Conservation (phyloP, 2,797 vertebrate species). For the Gymnodraco acuticeps region DNA sequence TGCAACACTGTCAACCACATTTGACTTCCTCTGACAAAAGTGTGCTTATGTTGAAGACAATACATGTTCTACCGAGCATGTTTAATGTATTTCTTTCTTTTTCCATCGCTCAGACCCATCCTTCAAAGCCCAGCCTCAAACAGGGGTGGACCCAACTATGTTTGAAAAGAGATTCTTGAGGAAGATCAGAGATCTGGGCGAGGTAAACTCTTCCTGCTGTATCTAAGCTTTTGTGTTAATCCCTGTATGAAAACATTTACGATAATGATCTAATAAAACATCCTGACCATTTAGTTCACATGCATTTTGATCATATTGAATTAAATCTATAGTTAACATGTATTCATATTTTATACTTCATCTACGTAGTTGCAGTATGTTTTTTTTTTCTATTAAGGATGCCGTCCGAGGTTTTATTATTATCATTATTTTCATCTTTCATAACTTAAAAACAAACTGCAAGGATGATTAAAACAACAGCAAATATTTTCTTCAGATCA, state of each 20-base stretch:
- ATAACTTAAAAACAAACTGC: neutral
- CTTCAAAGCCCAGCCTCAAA: conserved; percentile 87
- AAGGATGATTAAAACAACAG: neutral
- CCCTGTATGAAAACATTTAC: neutral
- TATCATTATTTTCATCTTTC: neutral
- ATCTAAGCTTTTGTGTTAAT: neutral
- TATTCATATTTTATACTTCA: too few species aligned
- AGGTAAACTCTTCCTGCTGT: conserved; percentile 82
- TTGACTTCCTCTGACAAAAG: conserved; percentile 62
- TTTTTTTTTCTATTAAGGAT: neutral
- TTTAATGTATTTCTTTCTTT: conserved; percentile 11
- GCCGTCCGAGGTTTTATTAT: neutral
- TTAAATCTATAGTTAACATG: neutral
- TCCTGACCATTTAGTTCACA: neutral
- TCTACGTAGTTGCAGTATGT: neutral
- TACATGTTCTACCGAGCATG: neutral
- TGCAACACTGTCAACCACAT: conserved; percentile 46
- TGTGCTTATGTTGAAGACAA: conserved; percentile 27
- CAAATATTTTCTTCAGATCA: neutral
- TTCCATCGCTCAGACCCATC: conserved; percentile 84
- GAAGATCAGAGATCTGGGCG: conserved; percentile 92
- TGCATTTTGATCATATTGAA: neutral
- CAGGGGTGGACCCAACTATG: conserved; percentile 91
- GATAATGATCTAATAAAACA: neutral
- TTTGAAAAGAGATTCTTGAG: conserved; percentile 96